Evolutionary conservation across 2,888 invertebrate genomes (phyloP).

Genomic region (Tipula unca): DNA sequence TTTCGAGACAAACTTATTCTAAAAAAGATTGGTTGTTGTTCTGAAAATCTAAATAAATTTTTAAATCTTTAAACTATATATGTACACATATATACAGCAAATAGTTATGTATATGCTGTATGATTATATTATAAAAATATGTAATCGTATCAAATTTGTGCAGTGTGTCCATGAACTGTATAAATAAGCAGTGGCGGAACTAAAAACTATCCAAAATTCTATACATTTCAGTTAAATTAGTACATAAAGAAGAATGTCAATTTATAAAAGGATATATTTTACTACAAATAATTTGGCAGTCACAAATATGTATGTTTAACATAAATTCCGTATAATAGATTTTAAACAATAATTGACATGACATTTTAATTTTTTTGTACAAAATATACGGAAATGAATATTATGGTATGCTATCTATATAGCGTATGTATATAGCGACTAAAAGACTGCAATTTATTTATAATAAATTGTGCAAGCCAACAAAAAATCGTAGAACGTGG

Average conservation of each 20-base stretch:
- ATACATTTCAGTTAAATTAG: neutral
- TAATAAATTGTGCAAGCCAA: neutral
- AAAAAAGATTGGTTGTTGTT: neutral
- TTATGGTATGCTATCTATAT: neutral
- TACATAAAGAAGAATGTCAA: neutral
- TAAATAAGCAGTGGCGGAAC: neutral
- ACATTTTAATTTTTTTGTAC: neutral
- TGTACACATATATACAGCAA: too few relatives aligned
- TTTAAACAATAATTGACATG: neutral
- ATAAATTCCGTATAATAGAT: neutral
- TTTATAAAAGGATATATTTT: neutral
- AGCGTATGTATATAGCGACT: neutral
- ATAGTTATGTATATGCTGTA: neutral
- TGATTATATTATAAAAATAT: neutral
- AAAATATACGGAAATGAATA: neutral
- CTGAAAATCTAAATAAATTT: neutral
- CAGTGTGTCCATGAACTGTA: neutral
- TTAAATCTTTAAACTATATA: slow-evolving; percentile 2
- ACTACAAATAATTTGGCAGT: neutral
- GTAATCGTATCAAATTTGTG: neutral
- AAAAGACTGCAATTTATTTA: neutral
- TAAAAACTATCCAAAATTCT: neutral
- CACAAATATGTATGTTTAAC: neutral
- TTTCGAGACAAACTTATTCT: neutral
- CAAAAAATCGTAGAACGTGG: neutral